Percentiles rank a stretch among this genome's conserved stretches.
Conservation (phyloP, 2,113 vertebrate species). For the Misgurnus mizolepis region DNA sequence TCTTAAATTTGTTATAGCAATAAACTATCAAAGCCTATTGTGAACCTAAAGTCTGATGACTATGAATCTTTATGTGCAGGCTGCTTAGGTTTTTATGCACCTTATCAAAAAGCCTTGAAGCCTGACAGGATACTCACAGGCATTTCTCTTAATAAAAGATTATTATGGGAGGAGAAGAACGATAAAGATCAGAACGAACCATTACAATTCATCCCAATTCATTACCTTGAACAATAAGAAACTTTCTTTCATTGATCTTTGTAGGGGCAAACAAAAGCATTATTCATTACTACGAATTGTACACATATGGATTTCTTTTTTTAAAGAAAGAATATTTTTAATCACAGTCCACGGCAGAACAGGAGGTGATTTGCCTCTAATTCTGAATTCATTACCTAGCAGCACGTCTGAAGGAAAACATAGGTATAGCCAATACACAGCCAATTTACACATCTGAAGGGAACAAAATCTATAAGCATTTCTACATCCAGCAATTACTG, state of each 20-base stretch:
- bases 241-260: not conserved
- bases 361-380: not conserved
- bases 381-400: not conserved
- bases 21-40: constrained; percentile 1
- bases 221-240: not conserved
- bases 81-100: not conserved
- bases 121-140: not conserved
- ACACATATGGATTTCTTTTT: too few relatives aligned
- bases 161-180: not conserved
- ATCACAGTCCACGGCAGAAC: not conserved
- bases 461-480: not conserved
- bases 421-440: not conserved
- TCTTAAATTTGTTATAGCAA: not conserved
- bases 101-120: not conserved
- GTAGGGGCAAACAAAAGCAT: not conserved
- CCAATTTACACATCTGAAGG: not conserved
- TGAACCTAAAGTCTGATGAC: not conserved
- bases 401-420: not conserved
- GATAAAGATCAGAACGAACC: not conserved
- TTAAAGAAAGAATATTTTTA: not conserved
- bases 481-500: not conserved
- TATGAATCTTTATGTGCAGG: not conserved
- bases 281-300: not conserved
- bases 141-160: not conserved
- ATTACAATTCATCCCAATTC: not conserved